These are phyloP conservation scores for Dasypolia templi DNA, from an alignment of 2,888 invertebrate species.

Conservation along the genomic window DNA sequence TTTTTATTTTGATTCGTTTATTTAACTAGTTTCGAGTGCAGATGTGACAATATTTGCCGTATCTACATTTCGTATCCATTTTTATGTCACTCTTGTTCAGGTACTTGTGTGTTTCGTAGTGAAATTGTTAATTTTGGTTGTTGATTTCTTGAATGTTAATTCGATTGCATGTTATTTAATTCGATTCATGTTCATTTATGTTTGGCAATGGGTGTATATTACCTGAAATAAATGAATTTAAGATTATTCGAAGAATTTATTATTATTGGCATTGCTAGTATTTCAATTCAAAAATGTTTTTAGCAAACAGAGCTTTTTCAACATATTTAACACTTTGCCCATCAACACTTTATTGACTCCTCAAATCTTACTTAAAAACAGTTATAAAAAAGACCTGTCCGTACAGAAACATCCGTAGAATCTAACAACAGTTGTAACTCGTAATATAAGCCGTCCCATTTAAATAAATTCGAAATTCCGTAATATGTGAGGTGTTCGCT, in stretches of 20 bases:
- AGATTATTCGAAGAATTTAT: neutral
- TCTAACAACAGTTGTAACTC: constrained; percentile 42
- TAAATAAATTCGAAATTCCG: constrained; percentile 66
- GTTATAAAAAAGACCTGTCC: neutral
- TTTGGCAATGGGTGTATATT: neutral
- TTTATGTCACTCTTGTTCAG: too few relatives aligned
- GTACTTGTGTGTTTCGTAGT: too few relatives aligned
- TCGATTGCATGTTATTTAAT: neutral
- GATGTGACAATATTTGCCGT: too few relatives aligned
- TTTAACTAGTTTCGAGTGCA: too few relatives aligned
- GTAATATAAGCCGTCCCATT: constrained; percentile 53
- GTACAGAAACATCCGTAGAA: constrained; percentile 12
- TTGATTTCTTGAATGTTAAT: too few relatives aligned
- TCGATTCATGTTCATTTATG: neutral
- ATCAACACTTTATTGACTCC: neutral
- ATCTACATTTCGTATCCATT: too few relatives aligned
- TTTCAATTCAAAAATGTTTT: neutral
- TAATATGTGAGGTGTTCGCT: constrained; percentile 59
- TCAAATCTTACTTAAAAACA: constrained; percentile 3
- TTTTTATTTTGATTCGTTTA: neutral
- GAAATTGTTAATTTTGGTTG: too few relatives aligned
- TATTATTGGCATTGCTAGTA: neutral
- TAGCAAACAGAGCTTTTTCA: neutral
- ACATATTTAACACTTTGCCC: neutral
- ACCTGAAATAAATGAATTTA: neutral